Conservation (phyloP, 1,140 invertebrate genomes). For the Achroia grisella region DNA sequence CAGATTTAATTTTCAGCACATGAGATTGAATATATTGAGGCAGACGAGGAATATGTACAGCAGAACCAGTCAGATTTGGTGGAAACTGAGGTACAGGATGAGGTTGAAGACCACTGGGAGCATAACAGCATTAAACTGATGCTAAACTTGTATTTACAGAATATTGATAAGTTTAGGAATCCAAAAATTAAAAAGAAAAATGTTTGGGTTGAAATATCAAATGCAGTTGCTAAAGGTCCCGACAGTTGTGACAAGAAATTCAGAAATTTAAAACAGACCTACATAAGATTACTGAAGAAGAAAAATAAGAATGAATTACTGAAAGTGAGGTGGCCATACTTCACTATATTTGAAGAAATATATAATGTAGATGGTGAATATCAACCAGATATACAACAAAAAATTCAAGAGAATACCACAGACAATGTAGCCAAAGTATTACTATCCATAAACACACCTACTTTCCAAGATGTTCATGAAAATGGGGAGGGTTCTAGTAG, state of each 20-base stretch:
- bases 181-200: conserved; percentile 65
- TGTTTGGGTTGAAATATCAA: conserved; percentile 55
- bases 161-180: conserved; percentile 57
- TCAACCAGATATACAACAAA: conserved; percentile 54
- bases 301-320: conserved; percentile 38
- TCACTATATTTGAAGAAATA: conserved; percentile 60
- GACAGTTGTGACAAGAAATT: conserved; percentile 65
- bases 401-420: conserved; percentile 39
- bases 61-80: conserved; percentile 41
- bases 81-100: conserved; percentile 37
- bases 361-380: conserved; percentile 54
- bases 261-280: conserved; percentile 61
- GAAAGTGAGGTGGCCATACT: conserved; percentile 58
- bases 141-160: conserved; percentile 52
- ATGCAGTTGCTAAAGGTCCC: conserved; percentile 44
- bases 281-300: conserved; percentile 52
- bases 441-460: conserved; percentile 31
- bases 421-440: conserved; percentile 48
- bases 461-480: conserved; percentile 30
- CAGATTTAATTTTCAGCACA: conserved; percentile 64
- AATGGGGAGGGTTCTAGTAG: conserved; percentile 39
- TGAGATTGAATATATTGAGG: conserved; percentile 47
- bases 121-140: conserved; percentile 39
- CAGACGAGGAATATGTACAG: conserved; percentile 36
- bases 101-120: conserved; percentile 59